Evolutionary conservation across 2,888 invertebrate genomes (phyloP).

Genomic region (Drosophila buzzatii): DNA sequence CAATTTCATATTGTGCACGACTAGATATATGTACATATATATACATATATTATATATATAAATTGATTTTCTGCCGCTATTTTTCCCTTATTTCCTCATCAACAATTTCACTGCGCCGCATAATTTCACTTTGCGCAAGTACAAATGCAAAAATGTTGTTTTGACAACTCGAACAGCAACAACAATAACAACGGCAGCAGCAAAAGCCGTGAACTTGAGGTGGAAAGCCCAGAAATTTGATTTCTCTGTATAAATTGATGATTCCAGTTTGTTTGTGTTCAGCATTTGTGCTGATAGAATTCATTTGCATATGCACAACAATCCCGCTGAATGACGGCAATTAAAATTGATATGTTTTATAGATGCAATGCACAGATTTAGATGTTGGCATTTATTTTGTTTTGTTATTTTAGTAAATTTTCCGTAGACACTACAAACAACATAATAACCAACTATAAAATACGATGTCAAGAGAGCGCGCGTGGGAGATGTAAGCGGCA

Average conservation of each 20-base stretch:
- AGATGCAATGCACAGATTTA: conserved; percentile 30
- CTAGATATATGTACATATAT: neutral
- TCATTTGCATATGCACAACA: conserved; percentile 30
- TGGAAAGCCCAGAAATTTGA: conserved; percentile 32
- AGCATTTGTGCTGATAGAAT: conserved; percentile 9
- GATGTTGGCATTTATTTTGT: conserved; percentile 13
- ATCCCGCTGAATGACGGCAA: conserved; percentile 14
- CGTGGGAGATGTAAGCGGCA: conserved; percentile 63
- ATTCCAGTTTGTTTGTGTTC: conserved; percentile 10
- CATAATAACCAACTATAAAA: conserved; percentile 55
- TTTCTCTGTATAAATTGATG: conserved; percentile 56
- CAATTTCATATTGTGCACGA: conserved; percentile 1
- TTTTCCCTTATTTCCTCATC: conserved; percentile 3
- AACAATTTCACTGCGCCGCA: conserved; percentile 42
- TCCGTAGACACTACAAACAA: conserved; percentile 39
- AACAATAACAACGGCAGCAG: neutral
- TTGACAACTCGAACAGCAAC: conserved; percentile 58
- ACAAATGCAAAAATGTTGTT: conserved; percentile 49
- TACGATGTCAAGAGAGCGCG: conserved; percentile 64
- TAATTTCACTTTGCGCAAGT: conserved; percentile 58
- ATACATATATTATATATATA: neutral
- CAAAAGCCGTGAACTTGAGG: conserved; percentile 70
- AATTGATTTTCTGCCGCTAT: conserved; percentile 4
- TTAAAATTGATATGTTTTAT: conserved; percentile 8
- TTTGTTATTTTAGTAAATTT: conserved; percentile 51